Conservation (phyloP, 2,797 vertebrate species). For the Lophius americanus region DNA sequence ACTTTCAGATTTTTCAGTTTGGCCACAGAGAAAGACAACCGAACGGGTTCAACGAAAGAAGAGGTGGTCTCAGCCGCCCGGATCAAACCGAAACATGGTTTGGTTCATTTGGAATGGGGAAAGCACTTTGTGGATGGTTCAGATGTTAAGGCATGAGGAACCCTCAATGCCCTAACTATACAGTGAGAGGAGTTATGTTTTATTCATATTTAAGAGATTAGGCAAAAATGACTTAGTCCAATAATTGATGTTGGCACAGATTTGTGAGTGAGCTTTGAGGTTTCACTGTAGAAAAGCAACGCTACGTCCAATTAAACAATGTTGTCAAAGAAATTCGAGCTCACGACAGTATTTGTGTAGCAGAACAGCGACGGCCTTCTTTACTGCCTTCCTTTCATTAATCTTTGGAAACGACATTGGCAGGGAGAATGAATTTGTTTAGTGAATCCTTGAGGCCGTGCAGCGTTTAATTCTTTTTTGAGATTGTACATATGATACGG, state of each 20-base stretch:
- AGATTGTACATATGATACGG: not conserved
- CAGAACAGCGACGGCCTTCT: not conserved
- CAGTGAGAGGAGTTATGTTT: conserved; percentile 2
- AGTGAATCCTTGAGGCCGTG: not conserved
- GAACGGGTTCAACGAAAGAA: too few relatives aligned
- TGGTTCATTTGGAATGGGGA: too few relatives aligned
- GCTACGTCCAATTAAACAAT: conserved; percentile 21
- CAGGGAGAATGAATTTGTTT: not conserved
- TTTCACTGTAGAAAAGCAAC: conserved; percentile 15
- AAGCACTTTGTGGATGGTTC: too few relatives aligned
- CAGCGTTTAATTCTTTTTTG: not conserved
- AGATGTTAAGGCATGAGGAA: too few relatives aligned
- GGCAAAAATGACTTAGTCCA: not conserved
- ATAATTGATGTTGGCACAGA: conserved; percentile 1
- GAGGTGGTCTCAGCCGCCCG: too few relatives aligned
- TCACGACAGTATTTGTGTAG: conserved; percentile 1
- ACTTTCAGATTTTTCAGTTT: too few relatives aligned
- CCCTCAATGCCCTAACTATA: too few relatives aligned
- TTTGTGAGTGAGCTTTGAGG: not conserved
- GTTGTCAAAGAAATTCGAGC: conserved; percentile 16
- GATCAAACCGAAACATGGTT: too few relatives aligned
- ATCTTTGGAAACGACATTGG: not conserved
- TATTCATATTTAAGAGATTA: conserved; percentile 20
- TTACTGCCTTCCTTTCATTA: not conserved
- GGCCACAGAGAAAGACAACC: too few relatives aligned